These are phyloP conservation scores for Myotis myotis DNA, from an alignment of 2,797 vertebrate species.

Conservation along the genomic window DNA sequence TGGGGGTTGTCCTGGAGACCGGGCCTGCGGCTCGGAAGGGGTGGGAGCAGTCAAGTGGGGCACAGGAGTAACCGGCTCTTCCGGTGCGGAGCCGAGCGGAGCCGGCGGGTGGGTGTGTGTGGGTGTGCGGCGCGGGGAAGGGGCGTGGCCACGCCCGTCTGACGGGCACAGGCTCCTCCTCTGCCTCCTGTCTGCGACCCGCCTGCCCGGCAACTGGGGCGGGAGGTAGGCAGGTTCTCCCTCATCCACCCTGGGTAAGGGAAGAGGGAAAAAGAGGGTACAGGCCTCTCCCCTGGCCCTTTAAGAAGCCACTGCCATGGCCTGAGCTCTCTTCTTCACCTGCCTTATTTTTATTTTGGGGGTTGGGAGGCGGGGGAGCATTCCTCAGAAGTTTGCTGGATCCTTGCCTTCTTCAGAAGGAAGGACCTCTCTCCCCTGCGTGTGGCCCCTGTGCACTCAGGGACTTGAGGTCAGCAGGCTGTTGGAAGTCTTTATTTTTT, in stretches of 20 bases:
- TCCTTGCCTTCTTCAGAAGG: conserved; percentile 33
- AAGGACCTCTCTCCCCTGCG: background rate
- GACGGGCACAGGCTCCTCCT: conserved; percentile 60
- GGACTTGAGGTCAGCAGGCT: background rate
- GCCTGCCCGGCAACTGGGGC: background rate
- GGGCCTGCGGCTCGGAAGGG: conserved; percentile 61
- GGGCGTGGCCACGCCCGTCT: conserved; percentile 65
- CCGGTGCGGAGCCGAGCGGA: conserved; percentile 39
- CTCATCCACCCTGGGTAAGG: conserved; percentile 38
- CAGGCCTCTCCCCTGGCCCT: background rate
- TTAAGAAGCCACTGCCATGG: background rate
- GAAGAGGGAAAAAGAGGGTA: background rate
- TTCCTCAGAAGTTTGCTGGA: conserved; percentile 34
- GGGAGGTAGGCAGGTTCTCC: conserved; percentile 37
- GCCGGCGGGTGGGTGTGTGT: conserved; percentile 68
- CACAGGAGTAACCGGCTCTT: conserved; percentile 78
- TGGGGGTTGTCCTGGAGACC: conserved; percentile 48
- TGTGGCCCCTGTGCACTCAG: background rate
- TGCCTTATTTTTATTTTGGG: background rate
- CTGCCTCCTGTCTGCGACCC: background rate
- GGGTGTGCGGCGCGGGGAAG: conserved; percentile 51
- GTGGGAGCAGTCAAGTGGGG: conserved; percentile 55
- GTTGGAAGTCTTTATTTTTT: background rate
- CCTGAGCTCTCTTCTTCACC: background rate
- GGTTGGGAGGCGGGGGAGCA: background rate